Conservation (phyloP, 2,888 invertebrate species). For the Amphipyra berbera region DNA sequence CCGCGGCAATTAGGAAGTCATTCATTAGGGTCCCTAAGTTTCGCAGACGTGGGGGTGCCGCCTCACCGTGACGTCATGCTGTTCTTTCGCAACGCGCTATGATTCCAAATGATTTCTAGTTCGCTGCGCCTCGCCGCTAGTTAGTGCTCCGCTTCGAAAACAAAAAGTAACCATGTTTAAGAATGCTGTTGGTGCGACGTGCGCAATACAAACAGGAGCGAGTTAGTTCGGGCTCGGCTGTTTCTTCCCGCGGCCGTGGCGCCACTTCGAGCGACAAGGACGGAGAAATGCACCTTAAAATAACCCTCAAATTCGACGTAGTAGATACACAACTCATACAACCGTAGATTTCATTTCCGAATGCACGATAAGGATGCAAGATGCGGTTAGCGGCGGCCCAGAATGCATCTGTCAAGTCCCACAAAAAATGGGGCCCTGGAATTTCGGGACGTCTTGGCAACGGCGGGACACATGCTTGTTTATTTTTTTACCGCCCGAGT, state of each 20-base stretch:
- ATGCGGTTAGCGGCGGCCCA: slow-evolving; percentile 87
- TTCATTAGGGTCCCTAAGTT: slow-evolving; percentile 90
- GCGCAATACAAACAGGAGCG: slow-evolving; percentile 84
- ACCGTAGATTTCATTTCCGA: slow-evolving; percentile 81
- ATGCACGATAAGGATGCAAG: slow-evolving; percentile 86
- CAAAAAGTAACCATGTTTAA: slow-evolving; percentile 81
- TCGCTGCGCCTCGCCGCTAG: slow-evolving; percentile 65
- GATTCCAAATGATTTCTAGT: slow-evolving; percentile 69
- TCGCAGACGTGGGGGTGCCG: slow-evolving; percentile 89
- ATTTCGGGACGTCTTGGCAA: slow-evolving; percentile 86
- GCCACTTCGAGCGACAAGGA: slow-evolving; percentile 86
- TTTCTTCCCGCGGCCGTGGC: slow-evolving; percentile 76
- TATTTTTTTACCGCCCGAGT: slow-evolving; percentile 82
- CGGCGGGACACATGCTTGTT: slow-evolving; percentile 84
- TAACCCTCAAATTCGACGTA: slow-evolving; percentile 84
- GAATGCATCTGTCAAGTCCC: slow-evolving; percentile 88
- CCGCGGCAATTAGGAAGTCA: slow-evolving; percentile 89
- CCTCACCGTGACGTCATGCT: slow-evolving; percentile 80
- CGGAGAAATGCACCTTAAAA: slow-evolving; percentile 83
- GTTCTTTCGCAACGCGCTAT: slow-evolving; percentile 76
- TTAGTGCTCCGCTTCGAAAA: slow-evolving; percentile 68
- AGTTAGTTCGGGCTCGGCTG: slow-evolving; percentile 71
- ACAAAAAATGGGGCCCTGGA: slow-evolving; percentile 86
- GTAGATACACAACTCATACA: slow-evolving; percentile 72
- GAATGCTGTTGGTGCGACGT: slow-evolving; percentile 75